Percentiles rank a stretch among this genome's conserved stretches.
phyloP scores from a whole-genome alignment of 1,140 invertebrate genomes.

The Calycopis cecrops region DNA sequence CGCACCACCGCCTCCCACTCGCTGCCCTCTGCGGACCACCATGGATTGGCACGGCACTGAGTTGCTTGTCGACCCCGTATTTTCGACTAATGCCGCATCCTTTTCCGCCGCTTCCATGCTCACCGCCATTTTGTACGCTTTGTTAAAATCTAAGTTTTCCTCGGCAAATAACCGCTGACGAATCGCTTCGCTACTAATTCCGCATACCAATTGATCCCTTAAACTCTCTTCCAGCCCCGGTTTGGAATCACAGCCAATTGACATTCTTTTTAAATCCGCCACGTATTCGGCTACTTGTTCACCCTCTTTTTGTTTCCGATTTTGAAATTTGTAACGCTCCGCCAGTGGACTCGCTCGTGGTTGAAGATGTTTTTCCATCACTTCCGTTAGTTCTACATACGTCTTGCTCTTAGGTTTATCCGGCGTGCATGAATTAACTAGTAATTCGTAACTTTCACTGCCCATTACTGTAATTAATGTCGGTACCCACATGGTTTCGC shows the following conservation, averaged over 20 bases:
- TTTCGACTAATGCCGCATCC: not conserved
- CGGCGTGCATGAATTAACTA: too few relatives aligned
- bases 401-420: too few relatives aligned
- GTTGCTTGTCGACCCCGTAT: not conserved
- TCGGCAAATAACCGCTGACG: constrained; percentile 32
- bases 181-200: constrained; percentile 24
- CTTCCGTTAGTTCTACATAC: too few relatives aligned
- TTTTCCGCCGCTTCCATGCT: constrained; percentile 25
- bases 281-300: constrained; percentile 22
- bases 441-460: too few relatives aligned
- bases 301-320: too few relatives aligned
- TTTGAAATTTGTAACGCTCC: too few relatives aligned
- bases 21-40: too few relatives aligned
- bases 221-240: constrained; percentile 21
- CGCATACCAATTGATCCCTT: constrained; percentile 32
- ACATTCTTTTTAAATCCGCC: constrained; percentile 26
- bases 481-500: constrained; percentile 17
- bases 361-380: too few relatives aligned
- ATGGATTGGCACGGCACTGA: too few relatives aligned
- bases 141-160: constrained; percentile 17
- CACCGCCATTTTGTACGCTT: constrained; percentile 20
- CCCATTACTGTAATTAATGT: constrained; percentile 28
- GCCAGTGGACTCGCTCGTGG: too few relatives aligned
- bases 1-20: not conserved
- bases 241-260: constrained; percentile 23